Evolutionary conservation across 2,113 vertebrate genomes (phyloP).

Genomic region (Cygnus atratus): DNA sequence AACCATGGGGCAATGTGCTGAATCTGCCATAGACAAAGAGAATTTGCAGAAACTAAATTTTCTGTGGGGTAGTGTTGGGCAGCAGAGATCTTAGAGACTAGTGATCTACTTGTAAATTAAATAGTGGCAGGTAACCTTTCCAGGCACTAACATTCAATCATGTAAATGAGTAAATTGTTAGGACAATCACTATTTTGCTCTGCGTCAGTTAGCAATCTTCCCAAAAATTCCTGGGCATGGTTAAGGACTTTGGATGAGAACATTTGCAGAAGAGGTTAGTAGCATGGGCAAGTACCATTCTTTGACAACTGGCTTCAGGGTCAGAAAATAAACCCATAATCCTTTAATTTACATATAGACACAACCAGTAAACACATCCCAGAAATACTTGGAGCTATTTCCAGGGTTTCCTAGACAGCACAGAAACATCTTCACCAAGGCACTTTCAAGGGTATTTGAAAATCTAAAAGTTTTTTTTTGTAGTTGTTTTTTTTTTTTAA

Average conservation of each 20-base stretch:
- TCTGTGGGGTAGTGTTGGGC: not conserved
- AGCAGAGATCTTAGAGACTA: not conserved
- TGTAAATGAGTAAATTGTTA: not conserved
- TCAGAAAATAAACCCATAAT: not conserved
- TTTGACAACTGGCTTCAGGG: not conserved
- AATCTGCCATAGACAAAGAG: not conserved
- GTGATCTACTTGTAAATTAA: not conserved
- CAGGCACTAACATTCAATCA: not conserved
- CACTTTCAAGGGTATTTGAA: not conserved
- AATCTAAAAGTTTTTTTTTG: not conserved
- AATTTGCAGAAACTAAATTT: not conserved
- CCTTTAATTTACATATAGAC: not conserved
- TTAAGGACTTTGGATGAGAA: not conserved
- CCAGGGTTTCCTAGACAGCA: not conserved
- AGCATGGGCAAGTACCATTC: not conserved
- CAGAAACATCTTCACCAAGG: not conserved
- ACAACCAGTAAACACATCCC: not conserved
- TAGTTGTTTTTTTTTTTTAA: too few relatives aligned
- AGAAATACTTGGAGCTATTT: not conserved
- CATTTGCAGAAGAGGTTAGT: not conserved
- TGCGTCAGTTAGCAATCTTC: not conserved
- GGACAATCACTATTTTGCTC: not conserved
- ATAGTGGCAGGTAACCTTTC: not conserved
- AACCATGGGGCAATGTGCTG: not conserved
- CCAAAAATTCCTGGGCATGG: accelerated